Evolutionary conservation across 30 jellyfish, hydroid and myxozoan species (phyloP), one percentile per base, ranked within the genome.

Genomic region (Aurelia aurita complex sp. Pacific): DNA sequence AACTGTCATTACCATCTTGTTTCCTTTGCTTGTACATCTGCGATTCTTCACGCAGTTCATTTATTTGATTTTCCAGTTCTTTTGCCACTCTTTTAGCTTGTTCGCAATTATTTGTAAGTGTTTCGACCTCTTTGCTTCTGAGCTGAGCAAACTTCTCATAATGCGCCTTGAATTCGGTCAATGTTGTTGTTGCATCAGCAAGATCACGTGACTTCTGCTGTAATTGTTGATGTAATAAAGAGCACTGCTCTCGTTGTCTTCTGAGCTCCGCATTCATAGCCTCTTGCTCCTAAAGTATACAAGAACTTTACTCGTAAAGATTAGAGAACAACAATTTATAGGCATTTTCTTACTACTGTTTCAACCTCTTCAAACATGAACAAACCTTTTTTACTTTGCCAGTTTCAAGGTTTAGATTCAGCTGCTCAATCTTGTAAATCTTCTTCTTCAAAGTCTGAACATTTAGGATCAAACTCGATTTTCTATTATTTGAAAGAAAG

Each of bases 131-230:
- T 55, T 74, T 73, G 68, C 69, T 59, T 5, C 89, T 65, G 35
- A 78, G 79, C 79, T 79, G 85, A 18, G 81, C 69, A 15, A 80
- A 61, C 52, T 46, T 69, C 32, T 89, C 94, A 67, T 89, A 89
- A 32, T 89, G 90, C 7, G 3, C 88, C 73, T 83, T 89, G 67
- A 89, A 33, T 10, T 89, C 89, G 10, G 75, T 36, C 50, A 91
- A 73, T n/a, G 42, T 50, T 33, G 23, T 69, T 69, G 23, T 57
- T 34, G 88, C 74, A n/a, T 52, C 84, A 2, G 43, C 77, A 50
- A 32, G 13, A 64, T 61, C 87, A 60, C 57, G 57, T 46, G 57
- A 46, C 57, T 46, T 46, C 15, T 46, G 57, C 2, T 46, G 57
- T 46, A 46, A 46, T 46, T 46, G 57, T 46, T 46, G 57, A 46